These are phyloP conservation scores for Mycetomoellerius zeteki DNA, from an alignment of 1,140 invertebrate species.

Conservation along the genomic window DNA sequence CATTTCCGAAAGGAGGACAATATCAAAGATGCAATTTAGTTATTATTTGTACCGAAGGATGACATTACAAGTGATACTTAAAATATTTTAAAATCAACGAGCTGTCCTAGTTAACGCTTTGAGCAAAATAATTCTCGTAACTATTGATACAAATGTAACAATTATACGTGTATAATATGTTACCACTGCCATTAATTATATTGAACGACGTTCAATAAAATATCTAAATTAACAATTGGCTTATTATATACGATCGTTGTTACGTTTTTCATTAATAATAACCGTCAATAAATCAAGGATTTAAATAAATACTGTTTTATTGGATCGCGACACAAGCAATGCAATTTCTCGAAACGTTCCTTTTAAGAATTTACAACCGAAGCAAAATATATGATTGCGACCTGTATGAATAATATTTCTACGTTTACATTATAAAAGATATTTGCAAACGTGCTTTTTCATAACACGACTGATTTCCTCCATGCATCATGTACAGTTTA, in stretches of 20 bases:
- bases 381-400: not conserved
- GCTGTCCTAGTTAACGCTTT: not conserved
- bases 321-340: not conserved
- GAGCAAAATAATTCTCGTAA: not conserved
- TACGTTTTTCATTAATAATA: not conserved
- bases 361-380: not conserved
- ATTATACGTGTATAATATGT: not conserved
- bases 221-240: not conserved
- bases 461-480: not conserved
- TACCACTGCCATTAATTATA: not conserved
- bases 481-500: not conserved
- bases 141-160: not conserved
- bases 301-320: constrained; percentile 1
- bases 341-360: not conserved
- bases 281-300: not conserved
- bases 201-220: constrained; percentile 6
- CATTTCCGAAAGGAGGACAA: constrained; percentile 22
- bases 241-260: not conserved
- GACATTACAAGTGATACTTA: not conserved
- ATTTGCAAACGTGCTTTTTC: not conserved
- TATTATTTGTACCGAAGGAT: constrained; percentile 1
- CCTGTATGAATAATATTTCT: constrained; percentile 33
- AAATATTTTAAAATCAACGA: not conserved
- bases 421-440: constrained; percentile 20
- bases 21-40: not conserved